A percentile compares a stretch with the other conserved stretches of the same genome.
Evolutionary conservation across 2,113 vertebrate species (phyloP).

Genomic region (Nesoenas mayeri): DNA sequence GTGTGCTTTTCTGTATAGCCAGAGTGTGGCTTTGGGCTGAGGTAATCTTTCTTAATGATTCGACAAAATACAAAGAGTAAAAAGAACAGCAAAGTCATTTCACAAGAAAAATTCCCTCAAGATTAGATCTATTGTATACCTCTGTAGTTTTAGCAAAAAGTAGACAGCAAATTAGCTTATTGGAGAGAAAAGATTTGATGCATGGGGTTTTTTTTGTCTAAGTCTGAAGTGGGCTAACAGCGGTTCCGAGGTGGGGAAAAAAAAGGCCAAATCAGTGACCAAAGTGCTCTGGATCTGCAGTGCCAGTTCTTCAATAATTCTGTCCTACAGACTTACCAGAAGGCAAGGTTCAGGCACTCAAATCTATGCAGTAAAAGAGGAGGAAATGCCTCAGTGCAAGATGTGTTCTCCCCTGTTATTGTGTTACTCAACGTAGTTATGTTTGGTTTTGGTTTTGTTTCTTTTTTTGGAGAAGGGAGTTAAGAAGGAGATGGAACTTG

Average conservation of each 20-base stretch:
- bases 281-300: neutral
- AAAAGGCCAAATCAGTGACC: neutral
- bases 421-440: neutral
- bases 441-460: neutral
- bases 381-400: neutral
- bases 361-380: neutral
- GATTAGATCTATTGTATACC: neutral
- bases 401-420: accelerated
- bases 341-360: neutral
- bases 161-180: neutral
- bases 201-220: neutral
- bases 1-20: neutral
- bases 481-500: neutral
- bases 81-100: neutral
- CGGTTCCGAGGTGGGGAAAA: neutral
- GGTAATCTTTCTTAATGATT: neutral
- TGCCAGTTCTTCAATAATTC: neutral
- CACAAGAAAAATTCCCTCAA: neutral
- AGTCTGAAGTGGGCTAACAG: neutral
- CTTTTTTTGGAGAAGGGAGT: neutral
- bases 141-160: neutral
- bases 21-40: neutral
- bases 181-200: neutral
- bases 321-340: neutral
- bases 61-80: neutral